Evolutionary conservation across 1,140 invertebrate genomes (phyloP).

Genomic region (Ostrea edulis): DNA sequence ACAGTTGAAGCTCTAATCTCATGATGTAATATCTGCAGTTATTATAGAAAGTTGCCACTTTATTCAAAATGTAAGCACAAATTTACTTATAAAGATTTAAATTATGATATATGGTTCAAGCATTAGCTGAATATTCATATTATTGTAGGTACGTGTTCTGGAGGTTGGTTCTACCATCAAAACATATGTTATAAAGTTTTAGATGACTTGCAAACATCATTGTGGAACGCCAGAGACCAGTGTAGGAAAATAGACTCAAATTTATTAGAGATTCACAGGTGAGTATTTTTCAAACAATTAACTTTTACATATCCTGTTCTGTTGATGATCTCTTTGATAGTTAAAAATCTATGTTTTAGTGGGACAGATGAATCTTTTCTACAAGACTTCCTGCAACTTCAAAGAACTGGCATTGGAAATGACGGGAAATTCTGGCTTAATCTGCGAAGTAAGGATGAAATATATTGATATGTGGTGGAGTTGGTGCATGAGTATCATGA

Average conservation of each 20-base stretch:
- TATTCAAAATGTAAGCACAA: too few relatives aligned
- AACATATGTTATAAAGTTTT: not conserved
- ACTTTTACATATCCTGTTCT: too few relatives aligned
- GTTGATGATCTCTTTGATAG: not conserved
- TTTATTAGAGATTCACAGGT: not conserved
- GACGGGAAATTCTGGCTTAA: slow-evolving; percentile 26
- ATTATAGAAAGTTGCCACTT: too few relatives aligned
- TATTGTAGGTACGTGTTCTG: not conserved
- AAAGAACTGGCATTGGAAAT: slow-evolving; percentile 7
- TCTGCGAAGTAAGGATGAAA: not conserved
- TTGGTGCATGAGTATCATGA: too few relatives aligned
- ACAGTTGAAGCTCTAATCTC: too few relatives aligned
- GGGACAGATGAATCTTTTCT: not conserved
- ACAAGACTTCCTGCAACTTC: not conserved
- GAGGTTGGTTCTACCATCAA: not conserved
- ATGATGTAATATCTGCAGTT: too few relatives aligned
- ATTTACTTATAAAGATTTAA: not conserved
- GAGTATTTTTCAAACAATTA: not conserved
- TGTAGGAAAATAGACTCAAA: not conserved
- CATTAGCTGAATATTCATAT: not conserved
- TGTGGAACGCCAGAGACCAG: not conserved
- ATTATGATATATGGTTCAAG: not conserved
- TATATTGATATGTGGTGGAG: too few relatives aligned
- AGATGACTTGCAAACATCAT: not conserved
- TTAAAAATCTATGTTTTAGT: not conserved